phyloP scores from a whole-genome alignment of 2,888 invertebrate genomes.

The Falcaria lacertinaria region DNA sequence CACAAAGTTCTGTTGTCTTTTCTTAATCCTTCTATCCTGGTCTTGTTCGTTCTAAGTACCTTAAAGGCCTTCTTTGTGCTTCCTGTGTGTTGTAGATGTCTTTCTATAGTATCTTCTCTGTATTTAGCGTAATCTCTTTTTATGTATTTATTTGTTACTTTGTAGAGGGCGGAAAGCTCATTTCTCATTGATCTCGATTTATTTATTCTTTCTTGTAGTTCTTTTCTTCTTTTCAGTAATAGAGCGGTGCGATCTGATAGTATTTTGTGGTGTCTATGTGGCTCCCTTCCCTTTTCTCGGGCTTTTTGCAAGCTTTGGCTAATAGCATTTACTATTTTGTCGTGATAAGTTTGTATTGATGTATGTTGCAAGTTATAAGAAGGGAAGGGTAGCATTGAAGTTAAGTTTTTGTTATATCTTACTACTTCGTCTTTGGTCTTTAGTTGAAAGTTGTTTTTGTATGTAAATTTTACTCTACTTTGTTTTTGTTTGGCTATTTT shows the following conservation, averaged over 20 bases:
- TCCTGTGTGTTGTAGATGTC: not conserved
- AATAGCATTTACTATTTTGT: slow-evolving; percentile 4
- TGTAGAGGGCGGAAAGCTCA: not conserved
- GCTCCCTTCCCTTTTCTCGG: too few species aligned
- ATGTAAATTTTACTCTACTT: too few species aligned
- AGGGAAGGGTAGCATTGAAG: slow-evolving; percentile 1
- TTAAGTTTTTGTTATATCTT: slow-evolving; percentile 6
- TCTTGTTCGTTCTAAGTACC: slow-evolving; percentile 9
- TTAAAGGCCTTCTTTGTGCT: slow-evolving; percentile 7
- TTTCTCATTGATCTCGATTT: not conserved
- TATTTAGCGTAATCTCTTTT: not conserved
- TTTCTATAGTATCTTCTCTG: not conserved
- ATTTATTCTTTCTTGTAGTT: slow-evolving; percentile 3
- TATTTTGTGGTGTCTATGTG: too few species aligned
- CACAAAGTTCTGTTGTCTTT: not conserved
- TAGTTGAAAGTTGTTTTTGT: not conserved
- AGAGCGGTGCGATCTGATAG: too few species aligned
- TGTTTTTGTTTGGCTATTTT: not conserved
- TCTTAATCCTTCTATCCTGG: slow-evolving; percentile 13
- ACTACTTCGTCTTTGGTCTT: not conserved
- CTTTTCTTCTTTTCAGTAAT: not conserved
- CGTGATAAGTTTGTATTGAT: slow-evolving; percentile 3
- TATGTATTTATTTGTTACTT: not conserved
- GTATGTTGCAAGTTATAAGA: not conserved
- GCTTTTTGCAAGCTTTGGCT: too few species aligned